Base-by-base conservation (phyloP, 2,113 vertebrate genomes). In the Phodopus roborovskii region DNA sequence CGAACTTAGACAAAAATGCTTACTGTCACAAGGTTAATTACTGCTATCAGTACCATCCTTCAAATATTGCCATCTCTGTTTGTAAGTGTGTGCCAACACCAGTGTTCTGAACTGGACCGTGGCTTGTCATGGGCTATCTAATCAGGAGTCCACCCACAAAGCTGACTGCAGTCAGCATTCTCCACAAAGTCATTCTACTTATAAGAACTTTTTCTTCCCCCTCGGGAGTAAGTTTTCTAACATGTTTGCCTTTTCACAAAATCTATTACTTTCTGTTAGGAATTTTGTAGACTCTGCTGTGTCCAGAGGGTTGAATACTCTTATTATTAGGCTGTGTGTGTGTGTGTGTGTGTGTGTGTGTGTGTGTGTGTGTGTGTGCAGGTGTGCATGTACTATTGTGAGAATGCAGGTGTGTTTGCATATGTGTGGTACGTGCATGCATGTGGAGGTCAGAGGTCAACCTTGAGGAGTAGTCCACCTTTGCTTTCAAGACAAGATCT, bases 161-260 rank as follows among this genome's bases (percentile, higher is more conserved):
- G 9, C 60, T 87, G 78, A 75, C 10, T 45, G 66, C 87, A 62
- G 81, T 92, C 85, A 71, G 30, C 85, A 42, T 30, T 87, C 39
- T 81, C 71, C 13, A 10, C 4, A 5, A 90, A 82, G 24, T 68
- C 50, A 28, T 71, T 20, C 64, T 78, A 39, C 20, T n/a, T 58
- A 58, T 15, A 33, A 90, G 88, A 90, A 53, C 36, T 12, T 70
- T 75, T 95, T 71, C 81, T 45, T 45, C 45, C 12, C 53, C 33
- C n/a, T 94, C 60, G 24, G 75, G 71, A 60, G 74, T 78, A 77
- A 68, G 16, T 94, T 85, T 81, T 73, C 56, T 88, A 73, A 91
- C 45, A 10, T 71, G 11, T 85, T 95, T 83, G 20, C 74, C 53
- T 94, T 91, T 66, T 64, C 85, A 78, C 70, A 78, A 48, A 90